Base-by-base conservation (phyloP, 2,888 invertebrate genomes). In the Carterocephalus palaemon region DNA sequence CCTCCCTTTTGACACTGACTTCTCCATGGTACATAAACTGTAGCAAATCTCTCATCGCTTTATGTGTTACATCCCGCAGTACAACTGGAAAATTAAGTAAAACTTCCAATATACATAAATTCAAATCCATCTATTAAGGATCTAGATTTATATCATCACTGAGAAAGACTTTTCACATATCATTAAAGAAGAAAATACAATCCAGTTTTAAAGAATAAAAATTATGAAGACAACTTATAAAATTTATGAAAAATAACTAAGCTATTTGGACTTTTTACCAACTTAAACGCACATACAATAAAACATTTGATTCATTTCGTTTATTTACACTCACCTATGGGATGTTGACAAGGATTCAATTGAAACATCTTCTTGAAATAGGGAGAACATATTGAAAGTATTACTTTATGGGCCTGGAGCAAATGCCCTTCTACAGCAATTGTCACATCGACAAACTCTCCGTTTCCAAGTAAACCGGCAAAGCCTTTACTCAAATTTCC, bases 11-110 rank as follows among this genome's bases (percentile, higher is more conserved):
- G 38, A 92, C 92, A 69, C 91, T 92, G 41, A 92, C 92, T 84
- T 92, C 92, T 34, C 92, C 92, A 76, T 92, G 90, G 62, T 93
- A 93, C 92, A 93, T 92, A 62, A 92, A 93, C 62, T 92, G 91
- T 47, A 93, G 76, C 64, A 93, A 89, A 66, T 92, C 92, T 64
- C 88, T 90, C 87, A 93, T 90, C 57, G 92, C 91, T 59, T 90
- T 90, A 67, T 91, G 90, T 45, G 90, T 89, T 38, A 92, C 90
- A 87, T 92, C 92, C 67, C 91, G 89, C 54, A 93, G 72, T 45
- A 93, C 92, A 58, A 93, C 92, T 88, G 70, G n/a, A 82, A 81
- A 2, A 17, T 52, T 41, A 34, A 45, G 22, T 22, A 24, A n/a
- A n/a, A 9, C 9, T 24, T 2, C 9, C 24, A 24, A 3, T 9